Evolutionary conservation across 2,113 vertebrate species (phyloP).

Genomic region (Brachypodius melanocephalos): DNA sequence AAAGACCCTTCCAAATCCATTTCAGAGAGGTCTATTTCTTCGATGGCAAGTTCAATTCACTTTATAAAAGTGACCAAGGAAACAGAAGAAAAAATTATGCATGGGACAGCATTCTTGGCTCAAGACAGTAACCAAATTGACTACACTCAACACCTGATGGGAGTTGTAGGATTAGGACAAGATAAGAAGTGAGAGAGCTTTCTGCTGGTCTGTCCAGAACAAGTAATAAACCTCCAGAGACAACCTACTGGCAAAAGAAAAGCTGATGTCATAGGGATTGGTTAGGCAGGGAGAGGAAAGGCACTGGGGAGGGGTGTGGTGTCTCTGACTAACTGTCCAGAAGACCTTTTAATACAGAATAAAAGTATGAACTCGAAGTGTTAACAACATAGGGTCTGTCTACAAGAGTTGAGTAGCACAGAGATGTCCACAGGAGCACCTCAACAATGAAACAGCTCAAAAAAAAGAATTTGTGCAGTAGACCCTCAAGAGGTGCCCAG

Average conservation of each 20-base stretch:
- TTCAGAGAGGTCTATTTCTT: neutral
- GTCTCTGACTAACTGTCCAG: neutral
- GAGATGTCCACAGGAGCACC: neutral
- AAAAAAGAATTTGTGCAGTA: neutral
- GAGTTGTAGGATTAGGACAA: neutral
- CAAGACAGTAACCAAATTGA: neutral
- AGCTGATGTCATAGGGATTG: neutral
- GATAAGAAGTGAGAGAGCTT: neutral
- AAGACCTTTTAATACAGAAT: neutral
- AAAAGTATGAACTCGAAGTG: neutral
- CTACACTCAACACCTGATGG: neutral
- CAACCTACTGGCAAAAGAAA: neutral
- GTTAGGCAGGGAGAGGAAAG: neutral
- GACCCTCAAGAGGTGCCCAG: neutral
- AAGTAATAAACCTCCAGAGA: neutral
- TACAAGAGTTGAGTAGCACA: neutral
- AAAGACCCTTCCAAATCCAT: neutral
- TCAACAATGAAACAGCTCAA: neutral
- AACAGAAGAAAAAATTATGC: neutral
- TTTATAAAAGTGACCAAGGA: neutral
- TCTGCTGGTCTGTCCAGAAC: neutral
- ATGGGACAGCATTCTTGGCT: neutral
- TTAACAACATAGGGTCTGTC: neutral
- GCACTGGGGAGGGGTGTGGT: neutral
- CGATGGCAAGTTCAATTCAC: accelerated